Percentiles rank a stretch among this genome's conserved stretches.
Evolutionary conservation across 1,140 invertebrate genomes (phyloP).

Genomic region (Ylistrum balloti): DNA sequence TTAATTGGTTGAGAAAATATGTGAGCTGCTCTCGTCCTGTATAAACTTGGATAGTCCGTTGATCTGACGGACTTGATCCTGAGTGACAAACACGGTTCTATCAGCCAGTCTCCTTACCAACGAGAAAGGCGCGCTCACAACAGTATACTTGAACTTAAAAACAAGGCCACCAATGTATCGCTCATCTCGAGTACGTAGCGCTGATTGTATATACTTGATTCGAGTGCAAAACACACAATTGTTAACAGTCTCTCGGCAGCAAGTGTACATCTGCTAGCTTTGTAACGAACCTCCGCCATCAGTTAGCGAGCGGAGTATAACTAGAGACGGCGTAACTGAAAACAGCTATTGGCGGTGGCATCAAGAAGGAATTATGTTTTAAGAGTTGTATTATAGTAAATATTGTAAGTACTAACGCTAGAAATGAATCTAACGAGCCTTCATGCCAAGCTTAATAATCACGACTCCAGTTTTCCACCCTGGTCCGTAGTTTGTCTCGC

Average conservation of each 20-base stretch:
- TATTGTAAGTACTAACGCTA: too few species aligned
- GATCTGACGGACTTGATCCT: neutral
- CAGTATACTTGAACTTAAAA: conserved; percentile 39
- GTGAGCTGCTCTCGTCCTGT: neutral
- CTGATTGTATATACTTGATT: conserved; percentile 17
- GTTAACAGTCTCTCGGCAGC: conserved; percentile 3
- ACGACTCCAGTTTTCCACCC: neutral
- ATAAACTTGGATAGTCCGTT: neutral
- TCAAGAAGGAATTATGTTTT: too few species aligned
- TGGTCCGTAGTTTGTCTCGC: neutral
- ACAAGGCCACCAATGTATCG: conserved; percentile 31
- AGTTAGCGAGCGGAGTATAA: neutral
- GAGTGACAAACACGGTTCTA: neutral
- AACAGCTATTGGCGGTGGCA: neutral
- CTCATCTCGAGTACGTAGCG: neutral
- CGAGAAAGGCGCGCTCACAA: neutral
- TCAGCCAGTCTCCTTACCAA: neutral
- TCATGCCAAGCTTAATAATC: too few species aligned
- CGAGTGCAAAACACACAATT: conserved; percentile 26
- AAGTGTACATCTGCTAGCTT: neutral
- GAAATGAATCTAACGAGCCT: too few species aligned
- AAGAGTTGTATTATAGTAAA: too few species aligned
- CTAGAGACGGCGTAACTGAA: neutral
- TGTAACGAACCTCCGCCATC: too few species aligned
- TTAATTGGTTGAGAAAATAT: conserved; percentile 29